Conservation (phyloP, 2,113 vertebrate species). For the Circaetus cinerascens region DNA sequence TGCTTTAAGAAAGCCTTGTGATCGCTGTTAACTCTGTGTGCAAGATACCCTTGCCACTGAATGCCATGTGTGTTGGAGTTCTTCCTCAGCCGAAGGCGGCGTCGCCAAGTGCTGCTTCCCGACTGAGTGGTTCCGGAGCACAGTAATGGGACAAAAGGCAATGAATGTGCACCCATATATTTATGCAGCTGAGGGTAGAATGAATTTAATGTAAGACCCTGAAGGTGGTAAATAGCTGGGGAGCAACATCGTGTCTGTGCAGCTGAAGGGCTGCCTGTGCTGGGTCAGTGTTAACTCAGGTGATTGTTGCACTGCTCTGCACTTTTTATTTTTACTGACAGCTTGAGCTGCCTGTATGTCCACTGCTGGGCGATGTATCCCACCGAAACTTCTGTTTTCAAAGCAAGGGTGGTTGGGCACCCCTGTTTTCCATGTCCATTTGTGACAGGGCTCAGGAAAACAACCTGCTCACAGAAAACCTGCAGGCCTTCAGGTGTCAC, state of each 20-base stretch:
- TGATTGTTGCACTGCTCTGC: not conserved
- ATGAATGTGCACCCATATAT: accelerated
- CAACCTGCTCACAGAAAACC: not conserved
- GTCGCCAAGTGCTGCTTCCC: not conserved
- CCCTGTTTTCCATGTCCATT: not conserved
- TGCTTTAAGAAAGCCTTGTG: not conserved
- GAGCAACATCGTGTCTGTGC: not conserved
- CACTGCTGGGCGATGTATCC: accelerated
- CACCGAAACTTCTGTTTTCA: not conserved
- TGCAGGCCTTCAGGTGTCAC: accelerated
- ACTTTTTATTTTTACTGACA: not conserved
- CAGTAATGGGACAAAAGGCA: not conserved
- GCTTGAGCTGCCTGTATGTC: not conserved
- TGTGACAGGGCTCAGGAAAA: not conserved
- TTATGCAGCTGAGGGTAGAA: not conserved
- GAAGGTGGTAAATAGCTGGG: not conserved
- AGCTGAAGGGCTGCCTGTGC: not conserved
- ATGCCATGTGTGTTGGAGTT: not conserved
- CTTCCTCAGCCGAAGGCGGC: accelerated
- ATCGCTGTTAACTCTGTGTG: not conserved
- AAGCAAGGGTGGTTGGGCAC: not conserved
- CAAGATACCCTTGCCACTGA: not conserved
- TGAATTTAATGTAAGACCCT: not conserved
- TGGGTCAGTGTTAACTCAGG: not conserved
- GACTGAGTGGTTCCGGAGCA: accelerated